Evolutionary conservation across 2,888 invertebrate genomes (phyloP).

Genomic region (Clusia tigrina): DNA sequence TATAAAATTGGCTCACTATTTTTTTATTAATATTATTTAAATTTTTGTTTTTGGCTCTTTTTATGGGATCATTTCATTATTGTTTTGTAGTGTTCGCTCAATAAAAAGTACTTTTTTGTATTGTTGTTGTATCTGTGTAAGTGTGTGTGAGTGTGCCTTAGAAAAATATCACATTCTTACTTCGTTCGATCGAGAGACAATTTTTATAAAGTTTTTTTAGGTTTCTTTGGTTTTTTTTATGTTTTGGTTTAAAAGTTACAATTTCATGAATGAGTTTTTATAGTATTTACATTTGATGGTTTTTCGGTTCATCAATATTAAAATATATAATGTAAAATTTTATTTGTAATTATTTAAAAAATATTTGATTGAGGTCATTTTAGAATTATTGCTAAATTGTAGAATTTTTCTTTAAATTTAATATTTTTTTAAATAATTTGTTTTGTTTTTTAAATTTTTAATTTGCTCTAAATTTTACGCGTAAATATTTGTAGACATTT

Average conservation of each 20-base stretch:
- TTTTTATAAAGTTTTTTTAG: conserved; percentile 31
- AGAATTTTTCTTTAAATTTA: conserved; percentile 33
- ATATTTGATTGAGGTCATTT: conserved; percentile 65
- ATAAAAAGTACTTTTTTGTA: background rate
- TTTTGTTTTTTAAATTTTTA: conserved; percentile 38
- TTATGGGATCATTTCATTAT: background rate
- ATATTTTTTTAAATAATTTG: conserved; percentile 28
- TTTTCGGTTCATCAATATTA: conserved; percentile 30
- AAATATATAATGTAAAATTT: conserved; percentile 35
- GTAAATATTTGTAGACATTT: conserved; percentile 55
- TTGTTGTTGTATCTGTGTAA: conserved; percentile 32
- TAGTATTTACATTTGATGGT: conserved; percentile 26
- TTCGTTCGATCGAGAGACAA: conserved; percentile 65
- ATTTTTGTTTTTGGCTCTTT: conserved; percentile 34
- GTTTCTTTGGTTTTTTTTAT: conserved; percentile 35
- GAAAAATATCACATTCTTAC: conserved; percentile 66
- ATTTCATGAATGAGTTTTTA: conserved; percentile 40
- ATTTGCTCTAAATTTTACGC: conserved; percentile 36
- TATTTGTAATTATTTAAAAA: conserved; percentile 52
- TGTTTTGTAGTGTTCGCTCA: background rate
- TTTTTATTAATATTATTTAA: conserved; percentile 35
- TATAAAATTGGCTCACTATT: conserved; percentile 27
- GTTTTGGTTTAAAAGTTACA: conserved; percentile 32
- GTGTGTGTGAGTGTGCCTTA: conserved; percentile 55
- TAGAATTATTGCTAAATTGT: conserved; percentile 63